Percentiles rank a stretch among this genome's conserved stretches.
Conservation (phyloP, 2,797 vertebrate genomes). For the Cirrhinus mrigala region DNA sequence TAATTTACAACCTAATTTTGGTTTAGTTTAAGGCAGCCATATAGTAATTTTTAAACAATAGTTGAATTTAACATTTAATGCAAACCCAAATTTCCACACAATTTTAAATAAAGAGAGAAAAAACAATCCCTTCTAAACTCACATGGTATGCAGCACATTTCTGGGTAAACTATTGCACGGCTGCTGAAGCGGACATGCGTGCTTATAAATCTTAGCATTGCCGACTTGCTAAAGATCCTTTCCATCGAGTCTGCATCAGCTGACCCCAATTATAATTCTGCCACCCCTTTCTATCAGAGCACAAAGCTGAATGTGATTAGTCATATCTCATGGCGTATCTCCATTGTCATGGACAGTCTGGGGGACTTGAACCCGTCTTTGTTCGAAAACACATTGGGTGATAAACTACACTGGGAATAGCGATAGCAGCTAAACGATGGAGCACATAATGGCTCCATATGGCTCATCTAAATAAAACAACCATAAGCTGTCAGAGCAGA, state of each 20-base stretch:
- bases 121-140: not conserved
- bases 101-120: not conserved
- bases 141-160: slow-evolving; percentile 11
- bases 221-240: slow-evolving; percentile 78
- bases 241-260: slow-evolving; percentile 75
- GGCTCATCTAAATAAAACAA: slow-evolving; percentile 49
- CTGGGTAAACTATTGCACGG: slow-evolving; percentile 45
- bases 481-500: slow-evolving; percentile 48
- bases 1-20: too few relatives aligned
- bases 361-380: slow-evolving; percentile 39
- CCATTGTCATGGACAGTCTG: slow-evolving; percentile 25
- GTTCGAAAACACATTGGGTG: slow-evolving; percentile 27
- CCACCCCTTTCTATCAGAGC: slow-evolving; percentile 55
- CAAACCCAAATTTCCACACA: not conserved
- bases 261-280: slow-evolving; percentile 82
- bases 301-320: slow-evolving; percentile 35
- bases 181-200: slow-evolving; percentile 67
- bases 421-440: slow-evolving; percentile 37
- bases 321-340: slow-evolving; percentile 36
- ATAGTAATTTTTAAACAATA: too few relatives aligned
- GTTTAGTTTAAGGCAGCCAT: too few relatives aligned
- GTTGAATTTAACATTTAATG: not conserved
- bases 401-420: slow-evolving; percentile 29
- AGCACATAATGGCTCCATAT: slow-evolving; percentile 44
- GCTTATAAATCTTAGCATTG: slow-evolving; percentile 69